phyloP scores from a whole-genome alignment of 2,888 invertebrate species.

The Caradrina clavipalpis region DNA sequence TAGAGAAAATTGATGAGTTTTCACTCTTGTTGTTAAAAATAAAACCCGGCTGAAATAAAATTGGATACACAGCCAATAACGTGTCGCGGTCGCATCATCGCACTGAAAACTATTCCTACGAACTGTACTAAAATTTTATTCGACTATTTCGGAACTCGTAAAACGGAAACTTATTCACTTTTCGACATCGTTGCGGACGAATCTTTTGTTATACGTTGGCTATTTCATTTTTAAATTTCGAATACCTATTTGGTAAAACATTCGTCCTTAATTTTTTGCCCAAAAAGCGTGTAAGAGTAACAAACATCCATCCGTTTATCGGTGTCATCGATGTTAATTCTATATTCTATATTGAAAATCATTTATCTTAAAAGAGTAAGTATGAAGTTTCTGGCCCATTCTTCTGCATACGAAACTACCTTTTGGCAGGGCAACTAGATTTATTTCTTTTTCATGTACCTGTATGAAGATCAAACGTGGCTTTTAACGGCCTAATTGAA shows the following conservation, averaged over 20 bases:
- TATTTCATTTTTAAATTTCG: constrained; percentile 2
- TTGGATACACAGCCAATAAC: constrained; percentile 16
- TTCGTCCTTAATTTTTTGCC: not conserved
- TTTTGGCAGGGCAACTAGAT: too few species aligned
- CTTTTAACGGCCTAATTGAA: too few species aligned
- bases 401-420: too few species aligned
- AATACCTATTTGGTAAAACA: not conserved
- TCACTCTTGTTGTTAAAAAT: not conserved
- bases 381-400: too few species aligned
- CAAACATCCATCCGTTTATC: too few species aligned
- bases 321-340: too few species aligned
- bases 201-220: constrained; percentile 23
- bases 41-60: constrained; percentile 6
- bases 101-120: constrained; percentile 37
- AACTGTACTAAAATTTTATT: constrained; percentile 49
- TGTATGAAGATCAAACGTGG: too few species aligned
- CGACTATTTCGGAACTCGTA: constrained; percentile 40
- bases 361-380: too few species aligned
- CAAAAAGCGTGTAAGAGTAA: too few species aligned
- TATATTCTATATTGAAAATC: too few species aligned
- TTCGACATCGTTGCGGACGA: constrained; percentile 13
- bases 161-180: constrained; percentile 46
- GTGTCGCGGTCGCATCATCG: constrained; percentile 19
- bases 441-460: too few species aligned
- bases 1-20: not conserved